Evolutionary conservation across 2,797 vertebrate species (phyloP).

Genomic region (Spatula versicolor): DNA sequence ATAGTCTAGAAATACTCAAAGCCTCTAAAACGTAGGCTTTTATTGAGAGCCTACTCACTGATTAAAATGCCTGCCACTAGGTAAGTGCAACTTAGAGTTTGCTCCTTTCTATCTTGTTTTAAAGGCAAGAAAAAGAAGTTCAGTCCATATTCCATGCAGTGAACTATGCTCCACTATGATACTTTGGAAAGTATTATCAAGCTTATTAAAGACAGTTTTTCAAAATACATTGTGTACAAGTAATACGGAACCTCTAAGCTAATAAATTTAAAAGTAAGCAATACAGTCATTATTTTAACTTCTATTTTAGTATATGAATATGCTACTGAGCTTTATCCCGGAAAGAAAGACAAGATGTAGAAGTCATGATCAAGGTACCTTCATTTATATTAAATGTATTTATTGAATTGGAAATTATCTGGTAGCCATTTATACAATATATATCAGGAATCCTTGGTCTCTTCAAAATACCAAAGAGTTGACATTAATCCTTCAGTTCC

Average conservation of each 20-base stretch:
- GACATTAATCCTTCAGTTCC: background rate
- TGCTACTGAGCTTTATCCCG: background rate
- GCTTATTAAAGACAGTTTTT: background rate
- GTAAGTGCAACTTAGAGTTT: background rate
- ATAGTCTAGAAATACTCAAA: background rate
- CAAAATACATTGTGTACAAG: background rate
- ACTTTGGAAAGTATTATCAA: background rate
- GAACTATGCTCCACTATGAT: background rate
- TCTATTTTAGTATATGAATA: background rate
- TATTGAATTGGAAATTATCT: background rate
- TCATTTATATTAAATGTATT: background rate
- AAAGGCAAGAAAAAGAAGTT: background rate
- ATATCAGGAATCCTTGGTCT: background rate
- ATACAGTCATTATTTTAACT: background rate
- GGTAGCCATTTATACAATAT: background rate
- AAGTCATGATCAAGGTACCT: background rate
- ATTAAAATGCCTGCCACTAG: background rate
- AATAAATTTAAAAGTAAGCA: background rate
- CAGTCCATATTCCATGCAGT: background rate
- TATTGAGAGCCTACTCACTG: background rate
- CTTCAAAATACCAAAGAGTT: background rate
- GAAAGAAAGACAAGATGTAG: background rate
- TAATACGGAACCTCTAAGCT: background rate
- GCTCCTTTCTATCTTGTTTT: background rate
- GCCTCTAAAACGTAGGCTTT: background rate